phyloP scores from a whole-genome alignment of 2,888 invertebrate species.

The Eupithecia subumbrata region DNA sequence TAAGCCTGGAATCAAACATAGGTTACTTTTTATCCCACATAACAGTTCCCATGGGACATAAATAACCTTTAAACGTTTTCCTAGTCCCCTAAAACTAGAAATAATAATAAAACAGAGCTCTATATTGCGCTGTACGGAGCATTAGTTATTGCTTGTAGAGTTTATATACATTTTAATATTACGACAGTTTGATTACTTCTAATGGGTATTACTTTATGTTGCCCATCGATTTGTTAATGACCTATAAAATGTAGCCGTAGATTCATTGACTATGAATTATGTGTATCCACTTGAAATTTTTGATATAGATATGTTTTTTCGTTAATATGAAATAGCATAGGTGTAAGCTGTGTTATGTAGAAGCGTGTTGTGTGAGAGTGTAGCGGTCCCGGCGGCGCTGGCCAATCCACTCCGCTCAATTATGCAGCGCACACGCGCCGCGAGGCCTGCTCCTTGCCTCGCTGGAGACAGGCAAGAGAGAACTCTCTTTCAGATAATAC shows the following conservation, averaged over 20 bases:
- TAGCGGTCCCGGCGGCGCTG: slow-evolving; percentile 13
- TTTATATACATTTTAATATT: not conserved
- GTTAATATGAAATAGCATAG: not conserved
- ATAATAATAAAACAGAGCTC: not conserved
- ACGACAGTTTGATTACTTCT: slow-evolving; percentile 5
- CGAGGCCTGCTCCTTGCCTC: not conserved
- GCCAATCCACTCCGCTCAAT: slow-evolving; percentile 44
- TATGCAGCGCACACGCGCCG: slow-evolving; percentile 39
- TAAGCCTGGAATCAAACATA: too few relatives aligned
- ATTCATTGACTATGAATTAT: too few relatives aligned
- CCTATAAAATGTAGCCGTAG: not conserved
- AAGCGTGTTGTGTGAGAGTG: not conserved
- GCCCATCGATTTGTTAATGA: not conserved
- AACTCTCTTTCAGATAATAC: too few relatives aligned
- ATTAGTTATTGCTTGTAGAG: not conserved
- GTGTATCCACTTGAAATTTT: not conserved
- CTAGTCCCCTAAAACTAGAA: too few relatives aligned
- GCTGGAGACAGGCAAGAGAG: not conserved
- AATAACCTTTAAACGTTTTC: too few relatives aligned
- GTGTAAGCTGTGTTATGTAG: not conserved
- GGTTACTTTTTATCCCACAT: too few relatives aligned
- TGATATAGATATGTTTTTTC: not conserved
- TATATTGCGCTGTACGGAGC: not conserved
- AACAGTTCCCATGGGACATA: too few relatives aligned
- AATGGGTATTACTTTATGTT: slow-evolving; percentile 1